phyloP scores from a whole-genome alignment of 2,888 invertebrate genomes.

The Limenitis camilla region DNA sequence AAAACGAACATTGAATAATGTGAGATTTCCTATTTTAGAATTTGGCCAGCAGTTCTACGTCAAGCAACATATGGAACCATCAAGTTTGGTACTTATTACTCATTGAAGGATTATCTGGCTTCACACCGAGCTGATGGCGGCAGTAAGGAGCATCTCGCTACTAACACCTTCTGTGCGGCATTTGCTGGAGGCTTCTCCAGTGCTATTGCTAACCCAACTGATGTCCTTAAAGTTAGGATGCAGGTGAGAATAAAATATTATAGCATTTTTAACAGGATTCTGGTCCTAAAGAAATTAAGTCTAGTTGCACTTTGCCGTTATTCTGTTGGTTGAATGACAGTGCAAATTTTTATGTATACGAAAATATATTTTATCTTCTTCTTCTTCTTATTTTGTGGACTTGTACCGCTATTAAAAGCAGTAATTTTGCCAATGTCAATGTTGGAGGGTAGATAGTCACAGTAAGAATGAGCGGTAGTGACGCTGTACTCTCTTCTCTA shows the following conservation, averaged over 20 bases:
- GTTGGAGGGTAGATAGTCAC: too few species aligned
- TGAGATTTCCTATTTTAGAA: conserved; percentile 74
- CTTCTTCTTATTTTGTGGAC: too few species aligned
- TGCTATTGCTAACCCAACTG: conserved; percentile 97
- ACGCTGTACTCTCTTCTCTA: too few species aligned
- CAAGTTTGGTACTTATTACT: conserved; percentile 96
- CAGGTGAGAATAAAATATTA: conserved; percentile 74
- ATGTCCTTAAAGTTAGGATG: conserved; percentile 96
- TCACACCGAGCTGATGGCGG: conserved; percentile 66
- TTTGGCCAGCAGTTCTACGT: conserved; percentile 92
- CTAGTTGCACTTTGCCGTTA: too few species aligned
- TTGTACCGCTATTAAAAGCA: too few species aligned
- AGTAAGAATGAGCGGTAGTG: too few species aligned
- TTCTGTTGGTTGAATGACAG: too few species aligned
- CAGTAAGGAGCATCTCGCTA: conserved; percentile 74
- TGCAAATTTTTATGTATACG: too few species aligned
- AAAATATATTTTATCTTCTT: too few species aligned
- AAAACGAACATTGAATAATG: not conserved
- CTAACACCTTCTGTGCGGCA: conserved; percentile 87
- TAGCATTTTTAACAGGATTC: too few species aligned
- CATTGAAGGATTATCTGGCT: conserved; percentile 82
- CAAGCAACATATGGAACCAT: conserved; percentile 97
- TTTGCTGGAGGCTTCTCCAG: conserved; percentile 92
- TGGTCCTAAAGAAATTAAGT: too few species aligned
- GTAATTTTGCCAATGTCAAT: too few species aligned